Percentiles rank a stretch among this genome's conserved stretches.
Conservation (phyloP, 1,140 invertebrate species). For the Nasonia vitripennis region DNA sequence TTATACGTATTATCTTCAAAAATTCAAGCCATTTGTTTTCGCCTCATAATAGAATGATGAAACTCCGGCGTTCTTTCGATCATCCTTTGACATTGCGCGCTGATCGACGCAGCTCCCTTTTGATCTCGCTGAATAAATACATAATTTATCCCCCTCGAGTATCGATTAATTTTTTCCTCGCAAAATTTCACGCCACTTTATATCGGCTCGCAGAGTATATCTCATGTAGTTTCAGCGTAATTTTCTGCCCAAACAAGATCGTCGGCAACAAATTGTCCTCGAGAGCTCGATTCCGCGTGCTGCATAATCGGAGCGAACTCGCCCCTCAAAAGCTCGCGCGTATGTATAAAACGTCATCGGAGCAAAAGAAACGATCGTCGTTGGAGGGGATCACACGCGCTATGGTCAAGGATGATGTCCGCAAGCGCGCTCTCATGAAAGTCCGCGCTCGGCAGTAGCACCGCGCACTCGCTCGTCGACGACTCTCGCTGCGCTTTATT, state of each 20-base stretch:
- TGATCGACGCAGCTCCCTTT: background rate
- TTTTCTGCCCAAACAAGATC: no score
- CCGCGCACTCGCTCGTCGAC: background rate
- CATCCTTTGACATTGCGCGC: constrained; percentile 15
- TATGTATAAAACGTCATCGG: background rate
- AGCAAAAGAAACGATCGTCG: no score
- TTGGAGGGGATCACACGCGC: background rate
- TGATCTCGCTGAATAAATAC: background rate
- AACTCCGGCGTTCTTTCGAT: constrained; percentile 33
- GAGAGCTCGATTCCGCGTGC: no score
- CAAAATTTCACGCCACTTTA: background rate
- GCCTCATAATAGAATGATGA: constrained; percentile 40
- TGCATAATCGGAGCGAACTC: background rate
- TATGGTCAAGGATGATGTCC: background rate
- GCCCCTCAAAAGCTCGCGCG: background rate
- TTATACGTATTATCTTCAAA: constrained; percentile 33
- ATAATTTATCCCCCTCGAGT: background rate
- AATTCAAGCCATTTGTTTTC: constrained; percentile 31
- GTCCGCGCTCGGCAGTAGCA: background rate
- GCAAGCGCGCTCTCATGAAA: background rate
- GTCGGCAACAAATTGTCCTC: no score
- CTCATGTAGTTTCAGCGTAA: no score
- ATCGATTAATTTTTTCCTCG: no score
- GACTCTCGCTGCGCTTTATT: background rate
- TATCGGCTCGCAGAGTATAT: no score